phyloP scores from a whole-genome alignment of 1,140 invertebrate species.

The Harlomillsia oculata region DNA sequence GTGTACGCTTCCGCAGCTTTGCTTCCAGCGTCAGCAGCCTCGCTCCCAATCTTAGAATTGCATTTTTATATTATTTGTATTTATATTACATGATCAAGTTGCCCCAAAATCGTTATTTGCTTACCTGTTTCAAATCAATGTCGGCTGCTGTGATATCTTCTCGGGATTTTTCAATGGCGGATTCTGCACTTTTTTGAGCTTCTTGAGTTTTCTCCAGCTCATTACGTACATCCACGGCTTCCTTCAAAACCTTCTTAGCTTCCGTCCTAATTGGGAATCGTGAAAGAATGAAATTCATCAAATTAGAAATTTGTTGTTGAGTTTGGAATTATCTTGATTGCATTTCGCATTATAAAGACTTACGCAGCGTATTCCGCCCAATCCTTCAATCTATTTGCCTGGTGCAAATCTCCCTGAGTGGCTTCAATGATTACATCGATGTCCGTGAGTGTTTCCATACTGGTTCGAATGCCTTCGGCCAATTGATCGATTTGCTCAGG shows the following conservation, averaged over 20 bases:
- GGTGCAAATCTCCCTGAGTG: slow-evolving; percentile 64
- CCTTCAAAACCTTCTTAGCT: slow-evolving; percentile 48
- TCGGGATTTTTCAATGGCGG: slow-evolving; percentile 68
- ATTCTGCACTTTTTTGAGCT: slow-evolving; percentile 65
- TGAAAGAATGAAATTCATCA: background rate
- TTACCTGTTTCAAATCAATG: slow-evolving; percentile 56
- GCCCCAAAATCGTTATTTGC: background rate
- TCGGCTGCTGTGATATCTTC: slow-evolving; percentile 65
- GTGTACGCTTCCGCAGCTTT: slow-evolving; percentile 61
- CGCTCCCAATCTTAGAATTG: slow-evolving; percentile 49
- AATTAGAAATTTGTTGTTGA: background rate
- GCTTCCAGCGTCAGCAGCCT: slow-evolving; percentile 61
- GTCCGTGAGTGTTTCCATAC: slow-evolving; percentile 73
- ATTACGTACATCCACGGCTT: slow-evolving; percentile 49
- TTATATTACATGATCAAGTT: background rate
- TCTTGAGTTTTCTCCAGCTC: slow-evolving; percentile 56
- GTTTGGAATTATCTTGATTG: background rate
- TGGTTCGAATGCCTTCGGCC: slow-evolving; percentile 71
- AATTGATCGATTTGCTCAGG: slow-evolving; percentile 76
- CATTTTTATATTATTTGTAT: background rate
- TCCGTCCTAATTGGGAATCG: slow-evolving; percentile 42
- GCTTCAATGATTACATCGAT: slow-evolving; percentile 80
- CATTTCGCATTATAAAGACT: slow-evolving; percentile 34
- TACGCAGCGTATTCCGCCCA: slow-evolving; percentile 67
- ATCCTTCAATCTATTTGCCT: slow-evolving; percentile 62